Evolutionary conservation across 2,113 vertebrate genomes (phyloP).

Genomic region (Menura novaehollandiae): DNA sequence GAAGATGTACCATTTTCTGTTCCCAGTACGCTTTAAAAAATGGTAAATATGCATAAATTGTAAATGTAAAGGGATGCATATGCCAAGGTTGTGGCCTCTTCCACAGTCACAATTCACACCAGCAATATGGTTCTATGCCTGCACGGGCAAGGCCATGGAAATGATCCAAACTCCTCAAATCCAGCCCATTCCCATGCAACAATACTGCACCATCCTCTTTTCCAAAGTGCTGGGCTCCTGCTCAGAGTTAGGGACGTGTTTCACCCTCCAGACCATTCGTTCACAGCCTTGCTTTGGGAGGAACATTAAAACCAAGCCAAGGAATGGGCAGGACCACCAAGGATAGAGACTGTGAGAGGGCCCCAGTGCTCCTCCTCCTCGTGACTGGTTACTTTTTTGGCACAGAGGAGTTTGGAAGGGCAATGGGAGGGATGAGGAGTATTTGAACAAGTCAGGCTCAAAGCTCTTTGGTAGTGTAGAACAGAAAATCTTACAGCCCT

Average conservation of each 20-base stretch:
- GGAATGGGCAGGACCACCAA: neutral
- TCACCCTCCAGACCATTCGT: accelerated
- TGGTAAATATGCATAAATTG: neutral
- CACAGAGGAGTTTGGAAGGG: neutral
- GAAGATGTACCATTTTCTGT: slow-evolving; percentile 1
- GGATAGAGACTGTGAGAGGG: neutral
- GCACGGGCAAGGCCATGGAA: neutral
- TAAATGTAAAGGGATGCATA: neutral
- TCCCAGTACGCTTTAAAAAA: neutral
- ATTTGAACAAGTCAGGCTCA: neutral
- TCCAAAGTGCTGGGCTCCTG: neutral
- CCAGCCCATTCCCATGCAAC: neutral
- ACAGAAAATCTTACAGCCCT: neutral
- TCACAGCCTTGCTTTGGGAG: neutral
- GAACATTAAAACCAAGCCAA: neutral
- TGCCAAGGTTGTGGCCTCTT: neutral
- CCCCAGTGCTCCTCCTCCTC: neutral
- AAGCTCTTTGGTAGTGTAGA: neutral
- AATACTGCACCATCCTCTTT: neutral
- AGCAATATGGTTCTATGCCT: neutral
- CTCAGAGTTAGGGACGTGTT: neutral
- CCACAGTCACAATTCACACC: neutral
- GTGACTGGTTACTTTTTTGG: neutral
- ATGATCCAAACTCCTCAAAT: neutral
- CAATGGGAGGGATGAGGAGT: neutral